These are phyloP conservation scores for Cephonodes hylas DNA, from an alignment of 2,888 invertebrate species.

Conservation along the genomic window DNA sequence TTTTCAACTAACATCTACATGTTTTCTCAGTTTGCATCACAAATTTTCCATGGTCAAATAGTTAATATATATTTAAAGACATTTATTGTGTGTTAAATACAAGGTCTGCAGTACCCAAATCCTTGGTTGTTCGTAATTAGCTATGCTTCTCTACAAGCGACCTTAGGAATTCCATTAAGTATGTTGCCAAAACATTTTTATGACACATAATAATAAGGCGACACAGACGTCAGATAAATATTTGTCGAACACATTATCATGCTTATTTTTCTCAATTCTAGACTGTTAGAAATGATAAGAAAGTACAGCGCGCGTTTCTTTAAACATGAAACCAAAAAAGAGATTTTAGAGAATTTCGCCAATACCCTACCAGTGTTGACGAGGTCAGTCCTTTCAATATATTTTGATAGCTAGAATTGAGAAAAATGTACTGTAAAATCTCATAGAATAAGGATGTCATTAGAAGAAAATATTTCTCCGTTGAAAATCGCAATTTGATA, in stretches of 20 bases:
- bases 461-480: not conserved
- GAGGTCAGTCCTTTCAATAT: constrained; percentile 49
- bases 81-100: not conserved
- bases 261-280: constrained; percentile 64
- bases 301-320: constrained; percentile 36
- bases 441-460: not conserved
- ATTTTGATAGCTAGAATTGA: constrained; percentile 56
- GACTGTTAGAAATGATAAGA: constrained; percentile 49
- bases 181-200: not conserved
- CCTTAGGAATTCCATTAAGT: not conserved
- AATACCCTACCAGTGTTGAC: constrained; percentile 52
- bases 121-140: not conserved
- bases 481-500: not conserved
- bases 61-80: not conserved
- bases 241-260: not conserved
- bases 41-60: not conserved
- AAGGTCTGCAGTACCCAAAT: not conserved
- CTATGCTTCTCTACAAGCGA: too few relatives aligned
- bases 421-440: constrained; percentile 30
- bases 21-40: too few relatives aligned
- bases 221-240: not conserved
- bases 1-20: too few relatives aligned
- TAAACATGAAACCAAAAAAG: constrained; percentile 45
- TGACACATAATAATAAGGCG: not conserved
- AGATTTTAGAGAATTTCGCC: constrained; percentile 52